phyloP scores from a whole-genome alignment of 2,888 invertebrate genomes.

The Dryomyza anilis region DNA sequence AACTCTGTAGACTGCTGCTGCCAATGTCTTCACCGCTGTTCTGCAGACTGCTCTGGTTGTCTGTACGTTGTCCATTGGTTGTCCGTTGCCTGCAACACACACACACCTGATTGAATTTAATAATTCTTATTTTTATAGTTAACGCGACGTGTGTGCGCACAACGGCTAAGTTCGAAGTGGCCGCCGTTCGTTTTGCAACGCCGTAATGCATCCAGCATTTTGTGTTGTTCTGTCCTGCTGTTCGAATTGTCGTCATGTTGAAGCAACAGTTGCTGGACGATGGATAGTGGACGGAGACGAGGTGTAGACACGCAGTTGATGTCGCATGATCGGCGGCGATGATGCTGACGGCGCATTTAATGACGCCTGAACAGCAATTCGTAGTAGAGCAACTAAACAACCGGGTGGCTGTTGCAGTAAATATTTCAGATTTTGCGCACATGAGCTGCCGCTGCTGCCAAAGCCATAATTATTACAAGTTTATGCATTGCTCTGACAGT shows the following conservation, averaged over 20 bases:
- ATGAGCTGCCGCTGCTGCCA: background rate
- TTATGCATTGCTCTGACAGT: constrained; percentile 30
- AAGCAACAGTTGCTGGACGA: background rate
- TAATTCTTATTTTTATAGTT: constrained; percentile 23
- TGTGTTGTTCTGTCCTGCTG: constrained; percentile 15
- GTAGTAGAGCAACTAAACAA: no score
- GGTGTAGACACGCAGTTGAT: no score
- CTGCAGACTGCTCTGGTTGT: background rate
- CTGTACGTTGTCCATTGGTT: background rate
- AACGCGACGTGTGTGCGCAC: constrained; percentile 7
- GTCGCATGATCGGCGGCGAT: constrained; percentile 17
- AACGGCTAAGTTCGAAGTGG: background rate
- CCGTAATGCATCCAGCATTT: no score
- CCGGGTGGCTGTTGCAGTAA: no score
- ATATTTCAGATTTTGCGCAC: no score
- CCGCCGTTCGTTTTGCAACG: background rate
- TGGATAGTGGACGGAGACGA: no score
- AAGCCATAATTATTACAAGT: constrained; percentile 30
- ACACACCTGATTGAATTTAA: constrained; percentile 24
- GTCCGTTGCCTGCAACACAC: no score
- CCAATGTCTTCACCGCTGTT: background rate
- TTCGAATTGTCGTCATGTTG: constrained; percentile 5
- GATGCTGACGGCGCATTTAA: constrained; percentile 2
- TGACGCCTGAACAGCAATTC: no score
- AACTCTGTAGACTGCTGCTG: background rate